Evolutionary conservation across 2,888 invertebrate species (phyloP), one percentile per base, ranked within the genome.

Genomic region (Ommatoiulus sabulosus): DNA sequence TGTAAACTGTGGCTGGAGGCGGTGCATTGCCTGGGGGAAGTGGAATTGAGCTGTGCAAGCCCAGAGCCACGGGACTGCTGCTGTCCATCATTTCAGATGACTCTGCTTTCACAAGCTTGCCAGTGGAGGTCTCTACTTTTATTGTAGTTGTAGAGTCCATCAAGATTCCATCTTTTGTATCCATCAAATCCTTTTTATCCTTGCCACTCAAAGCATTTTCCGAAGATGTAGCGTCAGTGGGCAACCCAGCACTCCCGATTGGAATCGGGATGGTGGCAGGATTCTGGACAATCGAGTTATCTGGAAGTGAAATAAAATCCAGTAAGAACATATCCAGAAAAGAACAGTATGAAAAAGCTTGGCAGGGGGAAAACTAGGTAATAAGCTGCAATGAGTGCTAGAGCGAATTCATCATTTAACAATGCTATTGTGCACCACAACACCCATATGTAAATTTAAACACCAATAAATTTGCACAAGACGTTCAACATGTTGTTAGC

Each of bases 11-110:
- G 35, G 17, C 85, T 24, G 44, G 48, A 12, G 52, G 46, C 6
- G 87, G 87, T 5, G 43, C 87, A 20, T 72, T 87, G 1, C 87
- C 87, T 1, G 87, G 87, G 6, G 87, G 87, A 17, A 87, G 87
- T 5, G 87, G 87, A 20, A 87, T 87, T 15, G 63, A 52, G 35
- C 87, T 72, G 17, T 72, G 57, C 43, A 46, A 44, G 24, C 57
- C 87, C 17, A 87, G 35, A 12, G 46, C 72, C 12, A 72, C 44
- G 35, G 87, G 57, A 43, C 85, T 85, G 43, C 44, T 43, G 85
- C 43, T 85, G 17, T 85, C 85, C 44, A 85, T 63, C n/a, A 63
- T 63, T n/a, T 63, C 63, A n/a, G 63, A 63, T 6, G 20, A n/a
- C 7, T 63, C 63, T 17, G 63, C n/a, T 20, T 63, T 63, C n/a